These are phyloP conservation scores for Hybos culiciformis DNA, from an alignment of 2,888 invertebrate species.

Conservation along the genomic window DNA sequence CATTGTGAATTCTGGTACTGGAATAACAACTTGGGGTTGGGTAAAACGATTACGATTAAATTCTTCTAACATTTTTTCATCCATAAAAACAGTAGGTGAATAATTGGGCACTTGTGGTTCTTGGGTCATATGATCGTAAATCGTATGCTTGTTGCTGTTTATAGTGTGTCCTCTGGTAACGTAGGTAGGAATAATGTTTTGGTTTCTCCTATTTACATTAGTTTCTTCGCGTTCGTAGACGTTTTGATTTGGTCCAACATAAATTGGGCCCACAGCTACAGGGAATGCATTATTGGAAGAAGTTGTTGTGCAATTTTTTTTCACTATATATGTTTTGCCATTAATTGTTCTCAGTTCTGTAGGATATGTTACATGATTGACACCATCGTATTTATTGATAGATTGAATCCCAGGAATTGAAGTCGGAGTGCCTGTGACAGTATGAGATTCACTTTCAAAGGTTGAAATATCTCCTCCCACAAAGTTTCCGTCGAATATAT, in stretches of 20 bases:
- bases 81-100: constrained; percentile 24
- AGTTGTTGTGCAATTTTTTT: constrained; percentile 28
- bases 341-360: constrained; percentile 29
- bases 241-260: background rate
- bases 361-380: constrained; percentile 28
- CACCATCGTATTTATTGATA: constrained; percentile 25
- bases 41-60: constrained; percentile 11
- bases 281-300: constrained; percentile 15
- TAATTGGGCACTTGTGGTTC: constrained; percentile 28
- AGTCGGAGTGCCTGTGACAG: background rate
- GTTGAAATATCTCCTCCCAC: background rate
- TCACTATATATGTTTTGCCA: constrained; percentile 30
- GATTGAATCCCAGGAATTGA: background rate
- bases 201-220: background rate
- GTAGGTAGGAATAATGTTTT: background rate
- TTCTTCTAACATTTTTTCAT: constrained; percentile 11
- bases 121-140: constrained; percentile 24
- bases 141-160: too few relatives aligned
- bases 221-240: background rate
- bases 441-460: background rate
- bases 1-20: constrained; percentile 12
- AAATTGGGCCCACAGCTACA: constrained; percentile 11
- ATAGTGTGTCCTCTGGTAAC: background rate
- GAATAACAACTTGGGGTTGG: constrained; percentile 17
- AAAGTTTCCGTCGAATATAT: constrained; percentile 16